Evolutionary conservation across 2,888 invertebrate genomes (phyloP).

Genomic region (Matsumyia berberina): DNA sequence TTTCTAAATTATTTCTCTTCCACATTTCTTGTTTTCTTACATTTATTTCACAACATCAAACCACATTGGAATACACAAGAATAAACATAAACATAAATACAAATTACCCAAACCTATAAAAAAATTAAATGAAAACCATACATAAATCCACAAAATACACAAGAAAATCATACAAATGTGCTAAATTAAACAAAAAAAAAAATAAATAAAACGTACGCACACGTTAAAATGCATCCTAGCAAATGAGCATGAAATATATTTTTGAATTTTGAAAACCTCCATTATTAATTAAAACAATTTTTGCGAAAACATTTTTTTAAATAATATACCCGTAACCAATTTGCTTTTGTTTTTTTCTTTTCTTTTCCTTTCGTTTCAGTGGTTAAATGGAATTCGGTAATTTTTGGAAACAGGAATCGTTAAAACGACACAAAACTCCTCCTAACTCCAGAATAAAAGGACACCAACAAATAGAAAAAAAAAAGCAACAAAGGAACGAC

Average conservation of each 20-base stretch:
- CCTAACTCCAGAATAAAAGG: conserved; percentile 53
- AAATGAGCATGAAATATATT: conserved; percentile 62
- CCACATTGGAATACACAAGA: conserved; percentile 51
- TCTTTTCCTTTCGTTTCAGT: conserved; percentile 77
- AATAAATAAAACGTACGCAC: conserved; percentile 36
- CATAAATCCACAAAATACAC: conserved; percentile 50
- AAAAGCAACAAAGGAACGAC: conserved; percentile 5
- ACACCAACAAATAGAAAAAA: conserved; percentile 20
- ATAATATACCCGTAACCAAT: conserved; percentile 18
- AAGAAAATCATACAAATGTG: conserved; percentile 37
- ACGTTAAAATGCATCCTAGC: conserved; percentile 56
- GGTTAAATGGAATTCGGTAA: conserved; percentile 83
- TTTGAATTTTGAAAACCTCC: conserved; percentile 23
- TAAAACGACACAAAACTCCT: conserved; percentile 14
- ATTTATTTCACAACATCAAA: conserved; percentile 40
- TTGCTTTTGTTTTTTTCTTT: conserved; percentile 61
- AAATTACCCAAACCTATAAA: conserved; percentile 10
- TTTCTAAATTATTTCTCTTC: conserved; percentile 59
- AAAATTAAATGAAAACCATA: conserved; percentile 35
- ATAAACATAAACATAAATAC: conserved; percentile 13
- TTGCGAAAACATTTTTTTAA: conserved; percentile 1
- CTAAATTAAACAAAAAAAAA: conserved; percentile 40
- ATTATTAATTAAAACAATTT: conserved; percentile 36
- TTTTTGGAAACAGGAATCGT: conserved; percentile 43
- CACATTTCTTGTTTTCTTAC: conserved; percentile 43